Conservation (phyloP, 37 sponge, comb jelly and placozoan genomes). For the Dysidea cf. avara region DNA sequence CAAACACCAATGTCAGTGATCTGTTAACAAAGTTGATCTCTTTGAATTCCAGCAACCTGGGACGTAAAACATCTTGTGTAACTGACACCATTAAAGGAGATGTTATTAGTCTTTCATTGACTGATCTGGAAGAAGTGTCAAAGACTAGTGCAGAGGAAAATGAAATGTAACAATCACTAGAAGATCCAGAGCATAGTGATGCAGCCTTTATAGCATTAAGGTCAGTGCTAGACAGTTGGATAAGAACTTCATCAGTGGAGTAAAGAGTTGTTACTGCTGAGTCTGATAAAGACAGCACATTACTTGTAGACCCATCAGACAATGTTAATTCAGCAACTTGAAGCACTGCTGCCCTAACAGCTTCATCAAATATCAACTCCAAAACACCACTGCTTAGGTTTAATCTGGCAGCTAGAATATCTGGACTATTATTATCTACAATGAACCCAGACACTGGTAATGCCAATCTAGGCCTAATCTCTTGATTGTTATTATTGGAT, state of each 20-base stretch:
- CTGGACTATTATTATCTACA: constrained; percentile 51
- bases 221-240: constrained; percentile 35
- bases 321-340: constrained; percentile 39
- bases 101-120: constrained; percentile 26
- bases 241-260: constrained; percentile 14
- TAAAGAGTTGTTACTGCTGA: constrained; percentile 15
- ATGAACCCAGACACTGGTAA: constrained; percentile 32
- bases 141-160: constrained; percentile 43
- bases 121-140: constrained; percentile 46
- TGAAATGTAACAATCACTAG: constrained; percentile 44
- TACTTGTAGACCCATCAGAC: neutral
- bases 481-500: constrained; percentile 67
- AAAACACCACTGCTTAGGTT: constrained; percentile 62
- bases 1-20: constrained; percentile 65
- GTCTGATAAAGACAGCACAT: constrained; percentile 34
- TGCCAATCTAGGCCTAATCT: constrained; percentile 56
- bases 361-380: constrained; percentile 67
- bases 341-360: constrained; percentile 46
- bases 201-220: constrained; percentile 54
- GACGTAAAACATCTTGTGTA: constrained; percentile 56
- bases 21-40: constrained; percentile 59
- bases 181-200: constrained; percentile 36
- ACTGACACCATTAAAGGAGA: constrained; percentile 51
- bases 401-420: constrained; percentile 31
- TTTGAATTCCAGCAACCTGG: constrained; percentile 53